Percentiles rank a stretch among this genome's conserved stretches.
phyloP scores from a whole-genome alignment of 2,797 vertebrate species.

The Microchirus variegatus region DNA sequence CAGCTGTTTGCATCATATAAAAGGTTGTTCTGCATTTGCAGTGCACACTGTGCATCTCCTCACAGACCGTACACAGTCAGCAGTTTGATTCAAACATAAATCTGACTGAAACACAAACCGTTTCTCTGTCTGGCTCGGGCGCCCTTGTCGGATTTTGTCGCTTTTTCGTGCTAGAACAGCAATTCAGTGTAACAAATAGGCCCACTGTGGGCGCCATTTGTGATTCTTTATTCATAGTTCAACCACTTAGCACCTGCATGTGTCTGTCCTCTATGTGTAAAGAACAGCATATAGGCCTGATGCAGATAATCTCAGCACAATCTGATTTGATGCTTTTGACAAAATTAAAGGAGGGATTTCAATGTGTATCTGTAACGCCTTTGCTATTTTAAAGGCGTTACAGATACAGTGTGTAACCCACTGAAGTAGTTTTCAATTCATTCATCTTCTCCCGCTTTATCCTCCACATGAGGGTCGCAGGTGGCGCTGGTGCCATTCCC shows the following conservation, averaged over 20 bases:
- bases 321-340: constrained; percentile 48
- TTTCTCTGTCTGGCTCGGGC: constrained; percentile 52
- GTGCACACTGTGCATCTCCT: constrained; percentile 38
- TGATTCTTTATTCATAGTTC: constrained; percentile 58
- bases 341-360: constrained; percentile 49
- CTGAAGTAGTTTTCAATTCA: constrained; percentile 11
- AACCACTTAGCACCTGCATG: constrained; percentile 41
- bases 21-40: constrained; percentile 52
- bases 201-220: constrained; percentile 55
- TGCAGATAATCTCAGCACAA: constrained; percentile 54
- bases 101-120: constrained; percentile 69
- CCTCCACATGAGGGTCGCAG: too few species aligned
- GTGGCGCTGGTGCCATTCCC: too few species aligned
- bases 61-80: constrained; percentile 61
- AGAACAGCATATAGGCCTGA: constrained; percentile 48
- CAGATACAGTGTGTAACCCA: constrained; percentile 49
- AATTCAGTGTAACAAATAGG: constrained; percentile 60
- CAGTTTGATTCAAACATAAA: constrained; percentile 67
- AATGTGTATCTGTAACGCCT: constrained; percentile 49
- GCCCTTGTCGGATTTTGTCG: constrained; percentile 55
- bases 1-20: constrained; percentile 64
- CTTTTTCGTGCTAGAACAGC: constrained; percentile 54
- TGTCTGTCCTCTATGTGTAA: constrained; percentile 35
- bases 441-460: too few species aligned
- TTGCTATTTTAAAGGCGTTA: constrained; percentile 38